Percentiles rank a stretch among this genome's conserved stretches.
These are phyloP conservation scores for Leptinotarsa texana DNA, from an alignment of 1,140 invertebrate genomes.

Conservation along the genomic window DNA sequence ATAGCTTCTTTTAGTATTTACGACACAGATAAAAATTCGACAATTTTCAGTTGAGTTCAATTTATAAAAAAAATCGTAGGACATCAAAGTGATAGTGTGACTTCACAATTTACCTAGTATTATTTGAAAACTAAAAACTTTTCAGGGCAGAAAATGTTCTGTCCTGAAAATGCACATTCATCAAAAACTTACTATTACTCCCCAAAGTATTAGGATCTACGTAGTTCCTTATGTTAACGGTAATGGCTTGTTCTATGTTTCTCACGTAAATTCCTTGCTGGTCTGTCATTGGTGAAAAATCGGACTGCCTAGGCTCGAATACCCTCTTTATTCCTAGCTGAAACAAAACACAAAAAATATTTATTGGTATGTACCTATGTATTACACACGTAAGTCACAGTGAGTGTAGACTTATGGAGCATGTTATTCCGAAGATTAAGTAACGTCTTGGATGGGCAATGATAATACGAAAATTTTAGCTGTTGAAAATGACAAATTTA, in stretches of 20 bases:
- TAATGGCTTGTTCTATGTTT: slow-evolving; percentile 80
- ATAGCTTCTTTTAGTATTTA: no score
- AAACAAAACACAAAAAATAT: slow-evolving; percentile 42
- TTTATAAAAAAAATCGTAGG: no score
- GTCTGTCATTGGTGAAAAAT: slow-evolving; percentile 76
- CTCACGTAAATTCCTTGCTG: slow-evolving; percentile 74
- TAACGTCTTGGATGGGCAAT: not conserved
- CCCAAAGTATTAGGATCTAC: slow-evolving; percentile 61
- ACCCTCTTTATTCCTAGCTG: slow-evolving; percentile 75
- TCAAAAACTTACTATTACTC: slow-evolving; percentile 59
- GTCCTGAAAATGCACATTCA: no score
- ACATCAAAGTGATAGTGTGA: no score
- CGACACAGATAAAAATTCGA: no score
- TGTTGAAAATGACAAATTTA: no score
- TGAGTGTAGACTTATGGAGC: not conserved
- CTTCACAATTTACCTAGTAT: no score
- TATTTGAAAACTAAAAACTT: no score
- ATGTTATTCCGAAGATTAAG: not conserved
- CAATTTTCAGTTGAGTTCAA: no score
- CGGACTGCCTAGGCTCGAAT: slow-evolving; percentile 74
- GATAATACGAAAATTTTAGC: no score
- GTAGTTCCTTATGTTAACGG: slow-evolving; percentile 77
- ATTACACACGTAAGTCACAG: not conserved
- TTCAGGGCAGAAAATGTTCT: no score
- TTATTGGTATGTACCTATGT: not conserved